Evolutionary conservation across 2,888 invertebrate species (phyloP).

Genomic region (Boloria selene): DNA sequence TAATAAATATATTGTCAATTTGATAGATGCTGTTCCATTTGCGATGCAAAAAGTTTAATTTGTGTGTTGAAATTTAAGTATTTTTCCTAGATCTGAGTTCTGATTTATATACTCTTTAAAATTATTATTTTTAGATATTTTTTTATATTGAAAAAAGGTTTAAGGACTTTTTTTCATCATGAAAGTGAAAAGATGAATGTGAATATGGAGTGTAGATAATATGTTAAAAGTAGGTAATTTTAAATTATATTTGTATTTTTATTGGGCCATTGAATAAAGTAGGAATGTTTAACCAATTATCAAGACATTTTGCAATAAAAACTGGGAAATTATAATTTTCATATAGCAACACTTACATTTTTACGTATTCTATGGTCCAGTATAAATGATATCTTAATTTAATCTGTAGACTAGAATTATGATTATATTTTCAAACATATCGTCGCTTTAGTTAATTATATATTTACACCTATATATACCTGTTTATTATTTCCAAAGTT

Average conservation of each 20-base stretch:
- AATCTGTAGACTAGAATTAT: constrained; percentile 12
- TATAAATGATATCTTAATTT: constrained; percentile 12
- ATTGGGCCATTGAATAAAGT: neutral
- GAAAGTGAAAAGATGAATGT: neutral
- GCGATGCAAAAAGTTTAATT: neutral
- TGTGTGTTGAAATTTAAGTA: neutral
- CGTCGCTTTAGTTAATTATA: constrained; percentile 27
- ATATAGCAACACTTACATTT: neutral
- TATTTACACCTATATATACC: neutral
- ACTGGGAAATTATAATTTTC: no score
- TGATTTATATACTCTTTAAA: neutral
- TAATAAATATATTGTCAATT: constrained; percentile 18
- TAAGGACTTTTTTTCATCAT: constrained; percentile 5
- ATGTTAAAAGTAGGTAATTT: neutral
- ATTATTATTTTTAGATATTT: neutral
- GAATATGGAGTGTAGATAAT: no score
- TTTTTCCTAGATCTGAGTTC: neutral
- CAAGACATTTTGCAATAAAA: no score
- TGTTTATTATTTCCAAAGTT: constrained; percentile 19
- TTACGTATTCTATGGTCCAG: constrained; percentile 10
- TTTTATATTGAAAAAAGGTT: no score
- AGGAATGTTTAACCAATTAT: no score
- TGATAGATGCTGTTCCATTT: neutral
- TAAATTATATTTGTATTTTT: constrained; percentile 1
- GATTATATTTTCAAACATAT: constrained; percentile 28